phyloP scores from a whole-genome alignment of 2,888 invertebrate species.

The Drosophila greeni region DNA sequence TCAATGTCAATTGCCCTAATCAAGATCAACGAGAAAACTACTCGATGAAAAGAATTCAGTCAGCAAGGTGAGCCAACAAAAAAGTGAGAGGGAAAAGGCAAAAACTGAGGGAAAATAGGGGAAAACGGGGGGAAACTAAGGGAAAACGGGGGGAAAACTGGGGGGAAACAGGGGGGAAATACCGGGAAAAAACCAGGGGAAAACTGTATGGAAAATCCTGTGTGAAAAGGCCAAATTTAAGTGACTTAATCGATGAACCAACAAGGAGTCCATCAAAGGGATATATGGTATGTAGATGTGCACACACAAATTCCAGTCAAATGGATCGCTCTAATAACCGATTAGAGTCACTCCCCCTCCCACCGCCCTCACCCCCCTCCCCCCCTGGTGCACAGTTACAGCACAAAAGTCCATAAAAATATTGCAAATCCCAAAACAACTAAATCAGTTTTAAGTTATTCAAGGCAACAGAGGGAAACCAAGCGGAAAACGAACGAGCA shows the following conservation, averaged over 20 bases:
- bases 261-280: not conserved
- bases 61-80: not conserved
- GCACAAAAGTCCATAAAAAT: slow-evolving; percentile 30
- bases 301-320: not conserved
- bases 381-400: not conserved
- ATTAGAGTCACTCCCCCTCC: not conserved
- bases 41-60: slow-evolving; percentile 17
- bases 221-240: not conserved
- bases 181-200: too few relatives aligned
- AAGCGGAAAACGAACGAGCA: slow-evolving; percentile 30
- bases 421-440: slow-evolving; percentile 43
- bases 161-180: not conserved
- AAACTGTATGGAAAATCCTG: too few relatives aligned
- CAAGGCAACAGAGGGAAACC: slow-evolving; percentile 33
- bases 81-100: not conserved
- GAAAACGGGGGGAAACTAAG: too few relatives aligned
- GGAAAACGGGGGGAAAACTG: not conserved
- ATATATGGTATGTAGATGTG: not conserved
- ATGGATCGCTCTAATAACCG: slow-evolving; percentile 18
- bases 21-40: slow-evolving; percentile 34
- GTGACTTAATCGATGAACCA: slow-evolving; percentile 1
- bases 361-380: too few relatives aligned
- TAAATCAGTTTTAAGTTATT: slow-evolving; percentile 52
- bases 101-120: not conserved
- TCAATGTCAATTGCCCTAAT: slow-evolving; percentile 52